A percentile compares a stretch with the other conserved stretches of the same genome.
phyloP scores from a whole-genome alignment of 2,888 invertebrate genomes.

The Napeogenes inachia region DNA sequence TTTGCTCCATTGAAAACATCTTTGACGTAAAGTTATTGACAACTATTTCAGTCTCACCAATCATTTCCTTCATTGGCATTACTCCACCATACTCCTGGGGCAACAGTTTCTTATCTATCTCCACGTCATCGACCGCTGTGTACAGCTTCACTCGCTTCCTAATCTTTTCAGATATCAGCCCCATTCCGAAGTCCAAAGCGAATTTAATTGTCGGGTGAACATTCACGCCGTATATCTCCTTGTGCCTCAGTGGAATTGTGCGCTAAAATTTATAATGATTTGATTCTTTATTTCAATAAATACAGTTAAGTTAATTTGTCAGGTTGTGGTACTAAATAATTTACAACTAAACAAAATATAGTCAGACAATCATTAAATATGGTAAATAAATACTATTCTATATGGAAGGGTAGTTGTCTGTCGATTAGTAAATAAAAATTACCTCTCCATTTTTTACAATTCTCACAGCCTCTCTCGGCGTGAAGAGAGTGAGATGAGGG shows the following conservation, averaged over 20 bases:
- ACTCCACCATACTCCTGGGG: slow-evolving; percentile 90
- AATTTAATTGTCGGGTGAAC: slow-evolving; percentile 85
- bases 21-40: not conserved
- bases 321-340: not conserved
- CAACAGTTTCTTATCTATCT: slow-evolving; percentile 80
- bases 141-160: slow-evolving; percentile 82
- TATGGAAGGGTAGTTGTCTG: not conserved
- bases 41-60: slow-evolving; percentile 73
- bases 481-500: slow-evolving; percentile 85
- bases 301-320: not conserved
- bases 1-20: not conserved
- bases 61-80: slow-evolving; percentile 91
- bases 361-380: not conserved
- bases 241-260: slow-evolving; percentile 87
- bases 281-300: not conserved
- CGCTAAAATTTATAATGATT: slow-evolving; percentile 66
- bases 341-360: too few species aligned
- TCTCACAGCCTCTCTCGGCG: slow-evolving; percentile 86
- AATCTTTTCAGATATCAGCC: slow-evolving; percentile 86
- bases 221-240: slow-evolving; percentile 86
- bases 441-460: slow-evolving; percentile 90
- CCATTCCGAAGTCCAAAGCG: slow-evolving; percentile 86
- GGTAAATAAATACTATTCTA: too few species aligned
- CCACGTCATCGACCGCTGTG: slow-evolving; percentile 79
- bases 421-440: slow-evolving; percentile 22